Conservation (phyloP, 2,113 vertebrate genomes). For the Ceratotherium simum region DNA sequence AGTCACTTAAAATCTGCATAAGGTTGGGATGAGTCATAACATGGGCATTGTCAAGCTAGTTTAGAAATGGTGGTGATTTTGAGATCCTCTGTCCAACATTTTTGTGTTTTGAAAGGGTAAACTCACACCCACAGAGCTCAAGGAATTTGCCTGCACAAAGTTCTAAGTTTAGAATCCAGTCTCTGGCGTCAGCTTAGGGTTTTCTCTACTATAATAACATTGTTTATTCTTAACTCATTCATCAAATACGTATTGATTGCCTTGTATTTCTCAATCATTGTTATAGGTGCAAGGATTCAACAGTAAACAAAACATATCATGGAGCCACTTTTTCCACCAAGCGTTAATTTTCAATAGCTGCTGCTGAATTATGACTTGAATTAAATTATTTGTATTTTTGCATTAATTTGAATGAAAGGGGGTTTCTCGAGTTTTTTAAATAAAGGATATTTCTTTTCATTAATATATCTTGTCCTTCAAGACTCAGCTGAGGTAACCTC, state of each 20-base stretch:
- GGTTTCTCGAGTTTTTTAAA: background rate
- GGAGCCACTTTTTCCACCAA: background rate
- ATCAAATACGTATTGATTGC: background rate
- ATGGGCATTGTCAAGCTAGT: background rate
- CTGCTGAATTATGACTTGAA: constrained; percentile 42
- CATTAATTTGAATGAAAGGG: constrained; percentile 2
- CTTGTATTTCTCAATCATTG: background rate
- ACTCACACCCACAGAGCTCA: background rate
- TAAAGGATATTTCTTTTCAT: background rate
- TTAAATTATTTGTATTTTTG: background rate
- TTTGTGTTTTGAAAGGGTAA: background rate
- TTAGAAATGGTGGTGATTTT: background rate
- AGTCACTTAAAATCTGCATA: background rate
- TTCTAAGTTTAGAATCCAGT: background rate
- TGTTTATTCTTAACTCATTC: constrained; percentile 9
- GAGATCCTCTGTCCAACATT: background rate
- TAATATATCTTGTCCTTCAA: constrained; percentile 35
- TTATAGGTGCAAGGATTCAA: background rate
- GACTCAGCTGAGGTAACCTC: background rate
- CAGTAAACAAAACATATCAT: background rate
- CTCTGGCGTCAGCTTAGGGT: background rate
- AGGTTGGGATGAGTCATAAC: background rate
- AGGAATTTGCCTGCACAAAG: background rate
- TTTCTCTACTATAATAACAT: background rate
- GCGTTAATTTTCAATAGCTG: background rate